A percentile compares a stretch with the other conserved stretches of the same genome.
phyloP scores from a whole-genome alignment of 1,140 invertebrate genomes.

The Drosophila navojoa region DNA sequence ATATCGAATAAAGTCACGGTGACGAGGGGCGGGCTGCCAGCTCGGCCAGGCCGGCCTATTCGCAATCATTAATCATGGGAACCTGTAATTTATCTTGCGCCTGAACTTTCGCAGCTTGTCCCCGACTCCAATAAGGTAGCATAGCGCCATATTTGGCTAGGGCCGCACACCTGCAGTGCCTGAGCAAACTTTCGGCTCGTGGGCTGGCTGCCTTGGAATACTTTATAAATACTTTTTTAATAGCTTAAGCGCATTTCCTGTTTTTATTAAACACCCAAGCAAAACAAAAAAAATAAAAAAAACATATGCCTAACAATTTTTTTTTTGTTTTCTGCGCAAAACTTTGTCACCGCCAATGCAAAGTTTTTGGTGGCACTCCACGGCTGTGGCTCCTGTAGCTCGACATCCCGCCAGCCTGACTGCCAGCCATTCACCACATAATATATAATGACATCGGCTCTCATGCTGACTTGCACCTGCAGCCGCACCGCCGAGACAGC shows the following conservation, averaged over 20 bases:
- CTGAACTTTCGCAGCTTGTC: conserved; percentile 28
- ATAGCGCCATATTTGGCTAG: not conserved
- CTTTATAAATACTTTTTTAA: conserved; percentile 81
- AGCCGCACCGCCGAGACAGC: conserved; percentile 32
- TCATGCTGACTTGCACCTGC: conserved; percentile 57
- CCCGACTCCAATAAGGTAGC: conserved; percentile 8
- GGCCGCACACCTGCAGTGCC: conserved; percentile 38
- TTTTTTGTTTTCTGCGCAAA: conserved; percentile 32
- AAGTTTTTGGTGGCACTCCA: conserved; percentile 51
- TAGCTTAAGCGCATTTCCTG: conserved; percentile 79
- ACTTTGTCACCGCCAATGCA: conserved; percentile 69
- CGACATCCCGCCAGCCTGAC: no score
- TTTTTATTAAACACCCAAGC: conserved; percentile 67
- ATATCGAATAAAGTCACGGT: conserved; percentile 37
- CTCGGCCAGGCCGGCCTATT: conserved; percentile 45
- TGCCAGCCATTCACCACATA: conserved; percentile 6
- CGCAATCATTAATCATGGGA: conserved; percentile 75
- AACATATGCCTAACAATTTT: conserved; percentile 66
- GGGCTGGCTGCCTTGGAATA: conserved; percentile 55
- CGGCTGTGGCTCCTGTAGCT: not conserved
- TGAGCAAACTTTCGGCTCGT: conserved; percentile 45
- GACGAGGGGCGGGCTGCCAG: conserved; percentile 14
- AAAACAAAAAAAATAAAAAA: conserved; percentile 18
- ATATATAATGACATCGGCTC: conserved; percentile 39
- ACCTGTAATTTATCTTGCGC: conserved; percentile 76